A percentile compares a stretch with the other conserved stretches of the same genome.
phyloP scores from a whole-genome alignment of 2,797 vertebrate species.

The Lindbergichthys nudifrons region DNA sequence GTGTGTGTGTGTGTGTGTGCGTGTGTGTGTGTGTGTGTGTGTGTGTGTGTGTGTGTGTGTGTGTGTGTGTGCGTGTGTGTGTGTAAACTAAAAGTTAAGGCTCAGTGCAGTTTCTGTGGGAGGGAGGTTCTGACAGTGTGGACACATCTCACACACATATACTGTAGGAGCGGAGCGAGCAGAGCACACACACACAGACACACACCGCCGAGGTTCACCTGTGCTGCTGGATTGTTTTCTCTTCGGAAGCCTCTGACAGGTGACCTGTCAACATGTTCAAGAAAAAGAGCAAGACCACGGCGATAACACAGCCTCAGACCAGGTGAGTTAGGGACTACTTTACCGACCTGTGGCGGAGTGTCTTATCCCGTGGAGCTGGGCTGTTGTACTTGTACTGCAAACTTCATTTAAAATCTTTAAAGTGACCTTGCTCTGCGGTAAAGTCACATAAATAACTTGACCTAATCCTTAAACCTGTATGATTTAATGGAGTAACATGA shows the following conservation, averaged over 20 bases:
- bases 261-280: constrained; percentile 76
- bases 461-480: not conserved
- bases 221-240: constrained; percentile 24
- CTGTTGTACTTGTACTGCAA: not conserved
- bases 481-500: not conserved
- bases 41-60: not conserved
- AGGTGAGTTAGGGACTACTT: constrained; percentile 45
- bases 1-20: not conserved
- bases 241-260: constrained; percentile 50
- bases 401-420: not conserved
- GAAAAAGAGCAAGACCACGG: constrained; percentile 65
- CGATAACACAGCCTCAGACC: constrained; percentile 60
- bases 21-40: not conserved
- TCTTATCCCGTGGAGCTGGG: not conserved
- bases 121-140: constrained; percentile 25
- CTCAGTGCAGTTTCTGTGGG: constrained; percentile 4
- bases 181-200: constrained; percentile 1
- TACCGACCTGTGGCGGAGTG: no score
- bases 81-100: constrained; percentile 8
- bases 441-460: not conserved
- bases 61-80: not conserved
- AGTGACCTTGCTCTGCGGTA: not conserved
- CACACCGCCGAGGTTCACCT: constrained; percentile 35
- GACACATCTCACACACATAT: not conserved
- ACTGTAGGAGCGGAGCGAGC: not conserved